Conservation (phyloP, 2,797 vertebrate genomes). For the Enteromius anoplus region DNA sequence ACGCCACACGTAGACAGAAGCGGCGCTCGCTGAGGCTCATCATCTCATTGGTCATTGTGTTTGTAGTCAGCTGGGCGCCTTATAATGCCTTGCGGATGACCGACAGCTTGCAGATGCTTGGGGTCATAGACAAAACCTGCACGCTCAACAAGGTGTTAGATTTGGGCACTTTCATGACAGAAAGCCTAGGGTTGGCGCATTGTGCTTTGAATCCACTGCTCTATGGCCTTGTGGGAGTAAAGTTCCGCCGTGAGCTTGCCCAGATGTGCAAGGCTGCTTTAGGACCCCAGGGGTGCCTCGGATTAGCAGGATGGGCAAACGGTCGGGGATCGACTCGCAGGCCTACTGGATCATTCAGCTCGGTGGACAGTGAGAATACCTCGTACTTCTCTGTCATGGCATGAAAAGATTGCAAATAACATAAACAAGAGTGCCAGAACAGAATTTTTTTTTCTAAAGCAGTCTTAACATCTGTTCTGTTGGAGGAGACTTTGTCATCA, state of each 20-base stretch:
- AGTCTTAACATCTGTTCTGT: not conserved
- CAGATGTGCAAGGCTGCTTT: constrained; percentile 74
- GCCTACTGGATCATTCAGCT: constrained; percentile 66
- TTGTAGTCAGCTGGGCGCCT: constrained; percentile 82
- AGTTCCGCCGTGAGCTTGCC: constrained; percentile 80
- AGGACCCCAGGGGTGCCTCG: constrained; percentile 59
- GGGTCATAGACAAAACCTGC: constrained; percentile 65
- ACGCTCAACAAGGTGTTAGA: constrained; percentile 70
- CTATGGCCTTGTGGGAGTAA: constrained; percentile 83
- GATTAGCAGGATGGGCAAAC: constrained; percentile 60
- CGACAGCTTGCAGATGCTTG: constrained; percentile 72
- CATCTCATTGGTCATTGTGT: constrained; percentile 76
- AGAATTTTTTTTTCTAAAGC: not conserved
- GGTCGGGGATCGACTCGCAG: constrained; percentile 58
- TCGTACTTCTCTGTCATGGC: constrained; percentile 76
- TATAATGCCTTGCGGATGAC: constrained; percentile 77
- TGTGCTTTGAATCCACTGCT: constrained; percentile 85
- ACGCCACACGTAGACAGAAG: constrained; percentile 70
- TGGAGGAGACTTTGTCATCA: not conserved
- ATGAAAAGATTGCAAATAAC: constrained; percentile 58
- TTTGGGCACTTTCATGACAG: constrained; percentile 74
- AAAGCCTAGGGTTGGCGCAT: constrained; percentile 79
- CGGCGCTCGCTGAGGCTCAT: constrained; percentile 79
- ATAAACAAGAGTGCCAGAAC: not conserved
- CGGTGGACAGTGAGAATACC: constrained; percentile 78